A percentile compares a stretch with the other conserved stretches of the same genome.
These are phyloP conservation scores for Melanophora roralis DNA, from an alignment of 2,888 invertebrate species.

Conservation along the genomic window DNA sequence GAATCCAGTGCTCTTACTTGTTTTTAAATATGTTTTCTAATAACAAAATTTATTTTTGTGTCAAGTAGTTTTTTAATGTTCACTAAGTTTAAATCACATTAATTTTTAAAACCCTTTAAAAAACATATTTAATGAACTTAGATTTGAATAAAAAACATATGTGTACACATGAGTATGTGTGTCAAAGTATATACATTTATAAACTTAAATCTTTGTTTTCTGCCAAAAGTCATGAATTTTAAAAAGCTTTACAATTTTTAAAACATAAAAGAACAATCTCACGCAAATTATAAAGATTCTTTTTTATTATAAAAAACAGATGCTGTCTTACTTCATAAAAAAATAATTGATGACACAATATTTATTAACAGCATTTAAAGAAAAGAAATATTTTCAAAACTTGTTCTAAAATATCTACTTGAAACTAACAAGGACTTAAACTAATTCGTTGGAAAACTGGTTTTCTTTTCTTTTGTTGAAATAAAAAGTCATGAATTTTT, in stretches of 20 bases:
- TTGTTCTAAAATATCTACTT: slow-evolving; percentile 47
- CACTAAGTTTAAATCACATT: too few relatives aligned
- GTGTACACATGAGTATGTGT: too few relatives aligned
- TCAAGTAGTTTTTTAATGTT: too few relatives aligned
- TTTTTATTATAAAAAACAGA: background rate
- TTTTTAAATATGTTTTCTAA: too few relatives aligned
- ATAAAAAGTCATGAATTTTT: background rate
- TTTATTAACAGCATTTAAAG: slow-evolving; percentile 8
- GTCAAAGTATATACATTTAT: slow-evolving; percentile 12
- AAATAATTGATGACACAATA: slow-evolving; percentile 49
- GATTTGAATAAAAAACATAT: background rate
- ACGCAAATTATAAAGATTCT: slow-evolving; percentile 30
- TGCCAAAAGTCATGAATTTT: slow-evolving; percentile 47
- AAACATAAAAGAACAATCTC: slow-evolving; percentile 15
- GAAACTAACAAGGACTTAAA: slow-evolving; percentile 39
- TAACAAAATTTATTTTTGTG: too few relatives aligned
- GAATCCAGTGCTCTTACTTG: too few relatives aligned
- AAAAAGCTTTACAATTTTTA: background rate
- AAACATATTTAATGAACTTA: slow-evolving; percentile 43
- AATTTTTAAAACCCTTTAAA: too few relatives aligned
- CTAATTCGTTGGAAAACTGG: background rate
- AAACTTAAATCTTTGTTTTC: slow-evolving; percentile 40
- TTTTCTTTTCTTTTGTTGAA: slow-evolving; percentile 15
- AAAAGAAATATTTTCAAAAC: slow-evolving; percentile 2
- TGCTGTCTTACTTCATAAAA: background rate